A percentile compares a stretch with the other conserved stretches of the same genome.
Evolutionary conservation across 2,113 vertebrate species (phyloP).

Genomic region (Muntiacus muntjak): DNA sequence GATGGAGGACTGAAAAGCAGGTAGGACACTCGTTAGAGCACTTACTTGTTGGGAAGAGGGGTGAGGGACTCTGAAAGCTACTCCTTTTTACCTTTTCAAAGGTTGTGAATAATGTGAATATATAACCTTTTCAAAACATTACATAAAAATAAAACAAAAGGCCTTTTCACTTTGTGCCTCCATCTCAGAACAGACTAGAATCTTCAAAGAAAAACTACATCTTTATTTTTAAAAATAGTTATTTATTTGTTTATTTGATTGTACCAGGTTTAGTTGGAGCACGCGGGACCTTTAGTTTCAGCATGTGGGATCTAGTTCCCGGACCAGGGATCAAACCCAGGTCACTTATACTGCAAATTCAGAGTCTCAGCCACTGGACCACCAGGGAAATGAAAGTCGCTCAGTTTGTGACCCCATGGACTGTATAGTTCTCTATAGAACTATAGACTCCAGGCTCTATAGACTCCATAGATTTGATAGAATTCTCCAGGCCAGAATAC

Average conservation of each 20-base stretch:
- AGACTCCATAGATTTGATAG: not conserved
- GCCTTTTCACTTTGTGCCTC: not conserved
- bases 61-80: not conserved
- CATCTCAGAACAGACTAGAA: not conserved
- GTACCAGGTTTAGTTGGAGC: not conserved
- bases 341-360: not conserved
- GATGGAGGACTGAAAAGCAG: not conserved
- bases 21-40: not conserved
- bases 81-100: not conserved
- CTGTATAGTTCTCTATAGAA: not conserved
- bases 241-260: not conserved
- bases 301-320: not conserved
- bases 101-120: not conserved
- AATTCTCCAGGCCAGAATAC: not conserved
- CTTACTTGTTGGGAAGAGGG: not conserved
- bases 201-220: not conserved
- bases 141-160: not conserved
- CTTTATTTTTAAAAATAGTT: not conserved
- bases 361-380: not conserved
- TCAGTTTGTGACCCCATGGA: not conserved
- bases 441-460: not conserved
- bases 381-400: not conserved
- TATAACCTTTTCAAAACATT: not conserved
- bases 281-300: accelerated
- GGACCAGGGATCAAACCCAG: not conserved